Conservation (phyloP, 2,113 vertebrate species). For the Petrocephalus microphthalmus region DNA sequence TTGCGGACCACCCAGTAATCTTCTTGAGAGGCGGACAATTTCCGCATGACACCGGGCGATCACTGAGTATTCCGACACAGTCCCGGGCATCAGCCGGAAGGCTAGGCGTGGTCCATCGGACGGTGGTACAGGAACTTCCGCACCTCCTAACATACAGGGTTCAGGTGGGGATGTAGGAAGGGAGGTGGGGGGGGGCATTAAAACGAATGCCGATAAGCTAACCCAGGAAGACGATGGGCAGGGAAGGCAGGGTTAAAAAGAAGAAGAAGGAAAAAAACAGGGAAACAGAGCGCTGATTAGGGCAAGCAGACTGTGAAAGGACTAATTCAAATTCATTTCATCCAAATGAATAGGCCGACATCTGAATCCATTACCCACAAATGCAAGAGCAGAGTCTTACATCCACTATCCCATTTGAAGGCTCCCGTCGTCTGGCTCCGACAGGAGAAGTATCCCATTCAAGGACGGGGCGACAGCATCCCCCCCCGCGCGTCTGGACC, state of each 20-base stretch:
- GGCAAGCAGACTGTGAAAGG: background rate
- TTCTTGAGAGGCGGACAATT: background rate
- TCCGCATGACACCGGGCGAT: background rate
- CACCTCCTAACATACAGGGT: background rate
- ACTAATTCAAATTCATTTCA: constrained; percentile 7
- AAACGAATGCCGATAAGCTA: background rate
- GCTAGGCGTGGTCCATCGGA: background rate
- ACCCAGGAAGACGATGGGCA: background rate
- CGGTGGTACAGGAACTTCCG: background rate
- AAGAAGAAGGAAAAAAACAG: background rate
- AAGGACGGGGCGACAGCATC: background rate
- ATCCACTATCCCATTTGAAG: constrained; percentile 8
- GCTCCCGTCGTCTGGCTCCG: background rate
- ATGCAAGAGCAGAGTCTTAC: background rate
- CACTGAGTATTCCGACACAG: background rate
- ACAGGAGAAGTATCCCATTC: background rate
- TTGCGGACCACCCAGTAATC: background rate
- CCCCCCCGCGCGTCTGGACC: background rate
- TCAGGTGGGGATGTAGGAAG: background rate
- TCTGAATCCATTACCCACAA: background rate
- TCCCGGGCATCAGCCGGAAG: background rate
- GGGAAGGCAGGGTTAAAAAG: background rate
- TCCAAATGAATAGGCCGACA: constrained; percentile 3
- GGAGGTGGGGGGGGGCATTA: background rate
- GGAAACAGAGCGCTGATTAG: background rate